Percentiles rank a stretch among this genome's conserved stretches.
Evolutionary conservation across 2,113 vertebrate species (phyloP).

Genomic region (Aspiorhynchus laticeps): DNA sequence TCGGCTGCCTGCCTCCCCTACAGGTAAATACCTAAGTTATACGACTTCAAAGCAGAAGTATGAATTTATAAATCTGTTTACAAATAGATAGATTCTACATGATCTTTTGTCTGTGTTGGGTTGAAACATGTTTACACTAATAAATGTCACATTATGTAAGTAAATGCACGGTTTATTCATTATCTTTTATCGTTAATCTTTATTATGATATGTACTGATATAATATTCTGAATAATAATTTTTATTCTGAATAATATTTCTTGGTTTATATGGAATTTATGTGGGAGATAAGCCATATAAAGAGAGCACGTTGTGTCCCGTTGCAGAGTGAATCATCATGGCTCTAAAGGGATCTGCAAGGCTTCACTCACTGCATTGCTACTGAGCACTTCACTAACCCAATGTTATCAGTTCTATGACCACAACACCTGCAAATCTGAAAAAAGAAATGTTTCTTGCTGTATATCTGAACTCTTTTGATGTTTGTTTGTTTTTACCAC

Average conservation of each 20-base stretch:
- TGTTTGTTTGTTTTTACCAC: neutral
- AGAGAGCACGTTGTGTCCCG: neutral
- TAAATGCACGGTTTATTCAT: neutral
- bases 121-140: neutral
- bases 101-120: no score
- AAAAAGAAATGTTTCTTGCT: neutral
- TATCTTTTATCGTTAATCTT: neutral
- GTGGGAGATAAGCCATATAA: neutral
- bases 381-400: neutral
- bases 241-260: neutral
- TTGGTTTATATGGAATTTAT: neutral
- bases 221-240: neutral
- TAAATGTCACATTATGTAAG: neutral
- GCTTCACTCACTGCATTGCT: no score
- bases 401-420: neutral
- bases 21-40: constrained; percentile 32
- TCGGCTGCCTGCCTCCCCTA: neutral
- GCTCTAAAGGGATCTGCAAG: neutral
- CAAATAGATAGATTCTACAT: neutral
- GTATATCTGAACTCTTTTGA: neutral
- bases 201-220: neutral
- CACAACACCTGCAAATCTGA: neutral
- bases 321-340: neutral
- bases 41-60: neutral
- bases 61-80: neutral